These are phyloP conservation scores for Hymenochirus boettgeri DNA, from an alignment of 2,113 vertebrate species.

Conservation along the genomic window DNA sequence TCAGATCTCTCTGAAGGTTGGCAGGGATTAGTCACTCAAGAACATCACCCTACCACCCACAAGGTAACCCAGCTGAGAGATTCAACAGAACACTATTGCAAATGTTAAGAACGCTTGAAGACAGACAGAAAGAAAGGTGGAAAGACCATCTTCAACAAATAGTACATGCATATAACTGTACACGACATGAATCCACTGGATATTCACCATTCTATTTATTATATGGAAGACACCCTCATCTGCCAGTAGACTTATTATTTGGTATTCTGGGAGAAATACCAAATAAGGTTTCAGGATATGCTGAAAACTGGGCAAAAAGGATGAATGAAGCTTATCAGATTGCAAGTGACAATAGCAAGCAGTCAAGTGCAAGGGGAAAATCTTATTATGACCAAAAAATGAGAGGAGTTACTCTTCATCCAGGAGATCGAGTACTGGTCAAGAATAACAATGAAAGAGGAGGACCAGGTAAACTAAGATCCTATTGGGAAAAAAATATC, in stretches of 20 bases:
- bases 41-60: constrained; percentile 43
- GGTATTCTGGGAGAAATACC: constrained; percentile 36
- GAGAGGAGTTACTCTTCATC: background rate
- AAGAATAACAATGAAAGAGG: constrained; percentile 6
- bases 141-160: constrained; percentile 38
- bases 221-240: constrained; percentile 46
- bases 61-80: constrained; percentile 44
- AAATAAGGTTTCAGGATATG: constrained; percentile 39
- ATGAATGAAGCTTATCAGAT: no score
- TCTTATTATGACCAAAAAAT: background rate
- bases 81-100: constrained; percentile 43
- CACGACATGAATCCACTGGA: constrained; percentile 46
- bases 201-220: constrained; percentile 44
- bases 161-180: constrained; percentile 39
- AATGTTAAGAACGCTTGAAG: constrained; percentile 49
- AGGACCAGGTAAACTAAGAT: constrained; percentile 1
- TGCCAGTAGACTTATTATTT: constrained; percentile 46
- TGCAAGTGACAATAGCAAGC: no score
- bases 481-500: background rate
- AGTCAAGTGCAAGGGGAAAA: background rate
- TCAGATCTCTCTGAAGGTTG: background rate
- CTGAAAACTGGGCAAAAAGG: background rate
- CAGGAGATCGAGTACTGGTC: no score
- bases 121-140: constrained; percentile 44
- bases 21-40: constrained; percentile 25